A percentile compares a stretch with the other conserved stretches of the same genome.
phyloP scores from a whole-genome alignment of 23 tunicate species.

The Halocynthia roretzi region DNA sequence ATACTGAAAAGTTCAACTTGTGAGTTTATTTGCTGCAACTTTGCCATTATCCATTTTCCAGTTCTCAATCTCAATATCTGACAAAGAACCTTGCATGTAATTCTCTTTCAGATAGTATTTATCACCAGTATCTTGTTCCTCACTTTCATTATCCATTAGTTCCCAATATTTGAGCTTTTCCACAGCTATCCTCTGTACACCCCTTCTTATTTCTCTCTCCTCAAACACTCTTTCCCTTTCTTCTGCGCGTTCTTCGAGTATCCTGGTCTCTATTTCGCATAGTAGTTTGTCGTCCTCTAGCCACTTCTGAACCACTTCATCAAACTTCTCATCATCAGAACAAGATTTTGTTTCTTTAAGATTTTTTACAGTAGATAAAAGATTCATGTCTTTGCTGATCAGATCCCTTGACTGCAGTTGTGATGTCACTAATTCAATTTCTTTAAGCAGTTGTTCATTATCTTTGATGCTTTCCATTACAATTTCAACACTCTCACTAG shows the following conservation, averaged over 20 bases:
- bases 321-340: neutral
- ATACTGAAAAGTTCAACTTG: too few relatives aligned
- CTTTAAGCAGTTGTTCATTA: slow-evolving; percentile 1
- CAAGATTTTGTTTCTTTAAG: neutral
- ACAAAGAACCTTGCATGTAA: slow-evolving; percentile 11
- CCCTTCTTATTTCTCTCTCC: neutral
- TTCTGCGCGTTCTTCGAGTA: neutral
- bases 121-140: neutral
- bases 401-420: neutral
- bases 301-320: neutral
- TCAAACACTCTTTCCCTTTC: slow-evolving; percentile 7
- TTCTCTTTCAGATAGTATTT: slow-evolving; percentile 1
- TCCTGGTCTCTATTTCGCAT: neutral
- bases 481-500: neutral
- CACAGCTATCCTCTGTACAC: slow-evolving; percentile 1
- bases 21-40: too few relatives aligned
- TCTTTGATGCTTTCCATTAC: neutral
- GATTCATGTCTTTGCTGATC: neutral
- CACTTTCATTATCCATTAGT: neutral
- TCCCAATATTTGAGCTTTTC: slow-evolving; percentile 27
- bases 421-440: neutral
- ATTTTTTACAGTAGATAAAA: neutral
- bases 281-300: neutral
- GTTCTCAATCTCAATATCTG: slow-evolving; percentile 13
- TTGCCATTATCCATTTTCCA: neutral